Base-by-base conservation (phyloP, 2,888 invertebrate genomes). In the Julus scanicus region DNA sequence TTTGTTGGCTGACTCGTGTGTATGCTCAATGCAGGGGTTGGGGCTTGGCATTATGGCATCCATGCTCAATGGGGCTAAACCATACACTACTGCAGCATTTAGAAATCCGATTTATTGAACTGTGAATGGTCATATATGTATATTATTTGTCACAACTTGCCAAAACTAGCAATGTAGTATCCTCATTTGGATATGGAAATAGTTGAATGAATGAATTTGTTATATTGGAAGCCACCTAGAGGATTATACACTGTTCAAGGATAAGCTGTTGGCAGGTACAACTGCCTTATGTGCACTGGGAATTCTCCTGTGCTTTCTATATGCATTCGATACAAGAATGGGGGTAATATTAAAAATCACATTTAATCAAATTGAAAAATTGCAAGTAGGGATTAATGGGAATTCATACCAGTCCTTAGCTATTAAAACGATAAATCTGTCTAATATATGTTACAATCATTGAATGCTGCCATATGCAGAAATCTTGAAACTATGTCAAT, bases 51-150 rank as follows among this genome's bases (percentile, higher is more conserved):
- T 71, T 29, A 71, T 71, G 71, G 71, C 71, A 71, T 71, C 71
- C 71, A 71, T 71, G 71, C 71, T 71, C 71, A n/a, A 71, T 71
- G 71, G 71, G 71, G 71, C n/a, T 71, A 71, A 71, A 71, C 71
- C 71, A 71, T n/a, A 71, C 20, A 71, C 20, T 71, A 71, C 29
- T 29, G 71, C 71, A 71, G 71, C 71, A 29, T 71, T 71, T 20
- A 63, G n/a, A 63, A 17, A 71, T 29, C 29, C 29, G 71, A 20
- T 44, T 71, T 71, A 71, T 71, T 29, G 0, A 0, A 29, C 71
- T n/a, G 8, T 9, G 3, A 63, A 63, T 63, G 63, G 57, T 13
- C 53, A 53, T 2, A 15, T 57, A 57, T 57, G 57, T n/a, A n/a
- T 29, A 71, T 71, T 71, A 71, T 71, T 44, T 4, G 29, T 6